Base-by-base conservation (phyloP, 2,797 vertebrate genomes). In the Momotus momota region DNA sequence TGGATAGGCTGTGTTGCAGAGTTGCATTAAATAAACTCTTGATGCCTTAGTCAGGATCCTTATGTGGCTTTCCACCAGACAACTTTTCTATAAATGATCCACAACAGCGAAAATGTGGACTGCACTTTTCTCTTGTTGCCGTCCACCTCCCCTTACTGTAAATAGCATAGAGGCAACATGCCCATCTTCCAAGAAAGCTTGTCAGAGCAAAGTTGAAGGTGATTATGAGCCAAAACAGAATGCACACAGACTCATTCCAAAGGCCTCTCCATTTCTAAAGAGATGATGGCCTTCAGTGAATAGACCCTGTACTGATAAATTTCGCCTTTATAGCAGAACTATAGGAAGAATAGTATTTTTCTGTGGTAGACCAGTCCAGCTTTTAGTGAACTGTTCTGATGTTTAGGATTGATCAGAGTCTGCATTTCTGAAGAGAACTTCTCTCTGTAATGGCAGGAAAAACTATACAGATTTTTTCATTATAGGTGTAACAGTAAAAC, bases 71-170 rank as follows among this genome's bases (percentile, higher is more conserved):
- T 60, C 11, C 25, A 26, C 38, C 26, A 57, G 29, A 16, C 23
- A 82, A 12, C 38, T 74, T 51, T 25, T 26, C 78, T 65, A 58
- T 41, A 74, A 71, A 77, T 22, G 11, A 70, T 60, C 9, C 26
- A 13, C n/a, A 43, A 33, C 0, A 2, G 70, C 0, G 1, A 41
- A 35, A 49, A 33, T 6, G 14, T 54, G 27, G 40, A n/a, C 25
- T 55, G 23, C 8, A 12, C 5, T 41, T 31, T 55, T 19, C 11
- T 79, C 35, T 85, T 0, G 0, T 38, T 79, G 21, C 14, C 17
- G 38, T 1, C 3, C 18, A 41, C 23, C 23, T 61, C 49, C 12
- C 12, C 6, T 31, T 10, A 29, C 29, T 58, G 35, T 54, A 49
- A 78, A 22, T 29, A 67, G 57, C 49, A 66, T 10, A 48, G 29